Evolutionary conservation across 2,113 vertebrate genomes (phyloP).

Genomic region (Silurus meridionalis): DNA sequence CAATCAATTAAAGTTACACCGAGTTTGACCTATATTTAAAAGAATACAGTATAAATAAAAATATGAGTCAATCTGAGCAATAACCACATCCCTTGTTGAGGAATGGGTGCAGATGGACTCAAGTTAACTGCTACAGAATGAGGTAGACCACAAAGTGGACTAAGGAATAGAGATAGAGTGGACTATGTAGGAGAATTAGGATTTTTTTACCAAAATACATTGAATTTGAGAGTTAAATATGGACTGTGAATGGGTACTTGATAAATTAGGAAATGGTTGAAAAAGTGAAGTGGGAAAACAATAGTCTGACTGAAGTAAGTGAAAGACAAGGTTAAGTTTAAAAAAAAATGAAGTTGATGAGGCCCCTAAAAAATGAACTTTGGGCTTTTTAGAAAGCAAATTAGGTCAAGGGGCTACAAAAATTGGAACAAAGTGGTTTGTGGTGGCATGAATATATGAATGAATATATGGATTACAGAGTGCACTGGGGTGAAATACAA

Average conservation of each 20-base stretch:
- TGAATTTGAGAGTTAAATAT: background rate
- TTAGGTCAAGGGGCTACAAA: no score
- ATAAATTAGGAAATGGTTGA: background rate
- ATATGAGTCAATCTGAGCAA: background rate
- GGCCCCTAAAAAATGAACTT: background rate
- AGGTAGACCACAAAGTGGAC: background rate
- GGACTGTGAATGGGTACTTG: background rate
- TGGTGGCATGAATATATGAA: no score
- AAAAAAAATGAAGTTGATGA: background rate
- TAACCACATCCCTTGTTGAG: background rate
- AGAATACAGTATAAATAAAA: conserved; percentile 2
- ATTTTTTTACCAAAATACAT: background rate
- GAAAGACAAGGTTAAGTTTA: background rate
- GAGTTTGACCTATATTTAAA: conserved; percentile 5
- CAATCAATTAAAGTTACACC: background rate
- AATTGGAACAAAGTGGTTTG: no score
- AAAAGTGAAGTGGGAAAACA: background rate
- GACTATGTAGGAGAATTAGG: background rate
- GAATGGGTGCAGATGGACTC: background rate
- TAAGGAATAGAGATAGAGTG: background rate
- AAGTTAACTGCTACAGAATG: no score
- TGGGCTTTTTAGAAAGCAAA: background rate
- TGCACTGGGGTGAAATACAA: background rate
- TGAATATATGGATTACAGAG: background rate
- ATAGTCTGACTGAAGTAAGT: background rate